A percentile compares a stretch with the other conserved stretches of the same genome.
Evolutionary conservation across 2,113 vertebrate genomes (phyloP).

Genomic region (Ciconia boyciana): DNA sequence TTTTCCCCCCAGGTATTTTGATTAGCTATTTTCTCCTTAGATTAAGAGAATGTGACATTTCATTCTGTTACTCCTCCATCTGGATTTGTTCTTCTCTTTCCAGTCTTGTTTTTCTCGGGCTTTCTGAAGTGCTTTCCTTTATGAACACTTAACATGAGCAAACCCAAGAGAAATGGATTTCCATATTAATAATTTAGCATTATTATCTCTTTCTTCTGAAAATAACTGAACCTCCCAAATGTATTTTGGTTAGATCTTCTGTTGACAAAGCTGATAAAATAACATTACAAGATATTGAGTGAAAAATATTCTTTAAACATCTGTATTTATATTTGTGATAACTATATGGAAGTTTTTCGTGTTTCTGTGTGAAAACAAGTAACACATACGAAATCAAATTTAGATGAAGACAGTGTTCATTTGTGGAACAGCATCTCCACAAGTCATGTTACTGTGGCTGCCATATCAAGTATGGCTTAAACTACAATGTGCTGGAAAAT

Average conservation of each 20-base stretch:
- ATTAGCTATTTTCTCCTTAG: background rate
- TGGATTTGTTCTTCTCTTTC: background rate
- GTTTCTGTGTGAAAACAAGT: background rate
- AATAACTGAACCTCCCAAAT: background rate
- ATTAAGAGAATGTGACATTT: background rate
- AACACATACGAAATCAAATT: background rate
- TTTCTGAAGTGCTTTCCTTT: background rate
- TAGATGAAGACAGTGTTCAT: background rate
- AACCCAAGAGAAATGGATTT: background rate
- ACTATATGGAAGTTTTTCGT: background rate
- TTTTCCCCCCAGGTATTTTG: background rate
- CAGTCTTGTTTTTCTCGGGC: background rate
- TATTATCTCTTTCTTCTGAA: background rate
- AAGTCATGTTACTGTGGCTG: background rate
- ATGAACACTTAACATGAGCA: background rate
- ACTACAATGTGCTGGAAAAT: background rate
- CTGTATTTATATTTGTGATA: background rate
- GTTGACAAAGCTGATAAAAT: background rate
- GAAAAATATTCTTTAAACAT: background rate
- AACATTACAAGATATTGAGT: background rate
- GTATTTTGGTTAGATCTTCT: background rate
- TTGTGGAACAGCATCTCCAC: background rate
- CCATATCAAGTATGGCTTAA: background rate
- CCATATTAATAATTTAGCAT: background rate
- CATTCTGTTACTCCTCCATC: background rate